Percentiles rank a stretch among this genome's conserved stretches.
Evolutionary conservation across 2,888 invertebrate genomes (phyloP).

Genomic region (Cataglyphis cursor): DNA sequence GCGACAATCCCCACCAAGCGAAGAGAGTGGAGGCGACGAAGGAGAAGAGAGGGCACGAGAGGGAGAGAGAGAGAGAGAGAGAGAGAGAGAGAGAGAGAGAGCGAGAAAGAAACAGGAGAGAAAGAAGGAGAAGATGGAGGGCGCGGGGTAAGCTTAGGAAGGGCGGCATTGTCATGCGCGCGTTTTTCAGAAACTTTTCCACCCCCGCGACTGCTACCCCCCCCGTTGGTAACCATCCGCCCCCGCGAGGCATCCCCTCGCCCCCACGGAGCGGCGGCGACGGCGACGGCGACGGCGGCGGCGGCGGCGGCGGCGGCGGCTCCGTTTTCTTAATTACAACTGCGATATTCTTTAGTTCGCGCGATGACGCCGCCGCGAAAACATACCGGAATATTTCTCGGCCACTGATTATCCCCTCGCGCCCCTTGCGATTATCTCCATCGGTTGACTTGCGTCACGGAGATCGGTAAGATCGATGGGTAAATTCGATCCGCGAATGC

Average conservation of each 20-base stretch:
- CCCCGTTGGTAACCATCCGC: slow-evolving; percentile 80
- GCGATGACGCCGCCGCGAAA: slow-evolving; percentile 86
- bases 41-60: slow-evolving; percentile 58
- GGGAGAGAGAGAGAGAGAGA: not conserved
- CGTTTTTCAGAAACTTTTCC: slow-evolving; percentile 86
- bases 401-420: slow-evolving; percentile 66
- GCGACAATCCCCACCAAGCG: slow-evolving; percentile 76
- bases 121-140: slow-evolving; percentile 77
- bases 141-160: slow-evolving; percentile 66
- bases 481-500: slow-evolving; percentile 54
- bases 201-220: slow-evolving; percentile 81
- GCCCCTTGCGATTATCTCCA: not conserved
- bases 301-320: slow-evolving; percentile 75
- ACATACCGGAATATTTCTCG: slow-evolving; percentile 80
- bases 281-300: slow-evolving; percentile 70
- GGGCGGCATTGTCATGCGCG: slow-evolving; percentile 87
- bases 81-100: slow-evolving; percentile 17
- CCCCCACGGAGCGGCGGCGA: slow-evolving; percentile 68
- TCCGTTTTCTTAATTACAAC: slow-evolving; percentile 87
- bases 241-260: slow-evolving; percentile 72
- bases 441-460: not conserved
- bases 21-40: slow-evolving; percentile 42
- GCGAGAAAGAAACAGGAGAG: slow-evolving; percentile 58
- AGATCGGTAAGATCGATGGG: slow-evolving; percentile 58
- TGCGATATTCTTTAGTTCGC: slow-evolving; percentile 86